A percentile compares a stretch with the other conserved stretches of the same genome.
Conservation (phyloP, 2,113 vertebrate species). For the Hippocampus guttulatus region DNA sequence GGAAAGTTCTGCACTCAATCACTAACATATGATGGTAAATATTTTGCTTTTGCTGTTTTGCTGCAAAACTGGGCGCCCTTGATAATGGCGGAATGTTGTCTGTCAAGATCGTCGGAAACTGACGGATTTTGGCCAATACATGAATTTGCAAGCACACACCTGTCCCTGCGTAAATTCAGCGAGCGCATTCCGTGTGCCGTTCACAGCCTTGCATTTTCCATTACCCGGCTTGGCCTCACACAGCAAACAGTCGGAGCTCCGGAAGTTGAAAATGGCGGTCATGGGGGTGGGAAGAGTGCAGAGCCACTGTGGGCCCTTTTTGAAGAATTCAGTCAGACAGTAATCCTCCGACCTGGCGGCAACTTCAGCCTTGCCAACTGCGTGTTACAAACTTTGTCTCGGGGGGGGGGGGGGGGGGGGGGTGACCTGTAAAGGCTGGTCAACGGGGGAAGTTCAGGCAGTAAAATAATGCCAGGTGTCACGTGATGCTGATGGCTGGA, state of each 20-base stretch:
- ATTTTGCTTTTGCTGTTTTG: no score
- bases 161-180: constrained; percentile 1
- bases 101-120: neutral
- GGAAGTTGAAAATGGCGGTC: constrained; percentile 1
- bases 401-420: constrained; percentile 9
- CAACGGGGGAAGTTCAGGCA: neutral
- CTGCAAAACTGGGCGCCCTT: no score
- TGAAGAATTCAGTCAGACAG: constrained; percentile 48
- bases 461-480: neutral
- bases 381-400: constrained; percentile 28
- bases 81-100: neutral
- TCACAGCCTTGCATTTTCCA: constrained; percentile 35
- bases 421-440: constrained; percentile 32
- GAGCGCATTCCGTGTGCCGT: constrained; percentile 19
- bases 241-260: neutral
- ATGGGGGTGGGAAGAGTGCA: neutral
- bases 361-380: constrained; percentile 20
- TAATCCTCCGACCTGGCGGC: constrained; percentile 39
- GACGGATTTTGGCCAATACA: neutral
- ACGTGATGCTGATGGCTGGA: neutral
- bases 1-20: no score
- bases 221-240: constrained; percentile 30
- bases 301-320: neutral
- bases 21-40: no score
- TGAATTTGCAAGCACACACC: neutral